phyloP scores from a whole-genome alignment of 2,113 vertebrate species.

The Aphelocoma coerulescens region DNA sequence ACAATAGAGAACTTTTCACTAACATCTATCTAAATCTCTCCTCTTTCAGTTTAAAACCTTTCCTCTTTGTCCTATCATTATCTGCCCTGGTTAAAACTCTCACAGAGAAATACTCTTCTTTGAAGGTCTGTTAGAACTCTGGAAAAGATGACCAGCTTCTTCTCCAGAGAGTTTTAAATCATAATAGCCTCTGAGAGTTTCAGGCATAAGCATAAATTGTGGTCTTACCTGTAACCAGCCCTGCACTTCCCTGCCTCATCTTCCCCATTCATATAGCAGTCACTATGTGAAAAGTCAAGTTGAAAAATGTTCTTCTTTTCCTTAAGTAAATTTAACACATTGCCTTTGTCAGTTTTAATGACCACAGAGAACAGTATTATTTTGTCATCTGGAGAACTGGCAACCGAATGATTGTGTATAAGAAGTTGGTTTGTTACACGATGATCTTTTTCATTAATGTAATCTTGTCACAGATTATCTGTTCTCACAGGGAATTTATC shows the following conservation, averaged over 20 bases:
- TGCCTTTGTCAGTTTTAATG: neutral
- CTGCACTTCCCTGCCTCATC: neutral
- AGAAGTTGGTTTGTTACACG: neutral
- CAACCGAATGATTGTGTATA: accelerated
- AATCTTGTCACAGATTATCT: neutral
- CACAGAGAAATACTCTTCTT: neutral
- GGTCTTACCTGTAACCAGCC: neutral
- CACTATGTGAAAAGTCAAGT: accelerated
- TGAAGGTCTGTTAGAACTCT: neutral
- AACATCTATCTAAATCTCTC: neutral
- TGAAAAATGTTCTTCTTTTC: neutral
- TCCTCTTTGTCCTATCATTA: no score
- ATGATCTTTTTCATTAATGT: neutral
- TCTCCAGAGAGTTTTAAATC: neutral
- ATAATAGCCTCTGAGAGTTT: neutral
- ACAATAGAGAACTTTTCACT: neutral
- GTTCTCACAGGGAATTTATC: neutral
- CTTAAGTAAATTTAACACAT: neutral
- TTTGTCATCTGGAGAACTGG: neutral
- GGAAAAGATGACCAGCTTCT: neutral
- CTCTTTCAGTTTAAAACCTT: neutral
- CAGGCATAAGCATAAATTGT: neutral
- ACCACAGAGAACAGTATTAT: neutral
- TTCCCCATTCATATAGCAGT: neutral
- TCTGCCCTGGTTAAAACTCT: neutral